Base-by-base conservation (phyloP, 1,140 invertebrate genomes). In the Anastrepha ludens region DNA sequence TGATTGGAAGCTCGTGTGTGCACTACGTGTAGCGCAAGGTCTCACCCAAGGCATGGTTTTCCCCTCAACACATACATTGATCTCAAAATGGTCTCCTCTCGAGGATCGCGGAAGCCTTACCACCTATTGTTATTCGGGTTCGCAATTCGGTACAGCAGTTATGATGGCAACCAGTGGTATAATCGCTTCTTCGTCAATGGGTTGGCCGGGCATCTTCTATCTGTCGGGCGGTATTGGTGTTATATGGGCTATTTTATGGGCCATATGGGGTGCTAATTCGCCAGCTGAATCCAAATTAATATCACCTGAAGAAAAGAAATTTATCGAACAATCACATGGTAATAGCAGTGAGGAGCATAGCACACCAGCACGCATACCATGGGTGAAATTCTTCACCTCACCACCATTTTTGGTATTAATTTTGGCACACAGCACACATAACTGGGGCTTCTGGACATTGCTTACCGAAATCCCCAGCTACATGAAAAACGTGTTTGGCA, bases 391-490 rank as follows among this genome's bases (percentile, higher is more conserved):
- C 98, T 94, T 97, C 44, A 87, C 88, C 11, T 98, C 97, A 2
- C 88, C 96, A 2, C 96, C 98, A 1, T 96, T 99, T 89, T 97
- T 97, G 96, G 96, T 97, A 0, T 94, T 98, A 8, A 95, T 97
- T 20, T 94, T 97, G 1, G 96, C 95, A 0, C 98, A 99, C 91
- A 97, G 97, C 91, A 96, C 97, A 0, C 97, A 98, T 91, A 98
- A 98, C 91, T 99, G 98, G 98, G 98, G 98, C 3, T 98, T 98
- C 93, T 99, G 98, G 95, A 98, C 97, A 9, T 94, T 99, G 74
- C 94, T 99, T 41, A 98, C 98, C 0, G 96, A 98, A 93, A 96
- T 99, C 90, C 98, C 99, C 0, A 97, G 96, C 1, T 99, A 98
- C 91, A 96, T 99, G 95, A 96, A 96, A 62, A 95, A 96, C 87